Conservation (phyloP, 2,797 vertebrate species). For the Neostethus bicornis region DNA sequence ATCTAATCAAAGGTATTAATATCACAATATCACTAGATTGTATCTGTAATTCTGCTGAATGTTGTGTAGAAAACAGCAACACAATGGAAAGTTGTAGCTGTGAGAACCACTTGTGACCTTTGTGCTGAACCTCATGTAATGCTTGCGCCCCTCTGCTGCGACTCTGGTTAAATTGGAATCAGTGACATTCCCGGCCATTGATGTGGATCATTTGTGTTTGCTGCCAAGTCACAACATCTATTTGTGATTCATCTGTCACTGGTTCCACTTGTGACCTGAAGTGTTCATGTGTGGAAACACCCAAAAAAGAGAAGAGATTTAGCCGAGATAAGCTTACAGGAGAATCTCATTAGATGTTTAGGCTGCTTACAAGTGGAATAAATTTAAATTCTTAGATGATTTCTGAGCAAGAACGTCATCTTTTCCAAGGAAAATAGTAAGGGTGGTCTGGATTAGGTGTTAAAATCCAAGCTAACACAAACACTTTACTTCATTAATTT, state of each 20-base stretch:
- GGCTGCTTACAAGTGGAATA: background rate
- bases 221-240: slow-evolving; percentile 59
- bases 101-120: slow-evolving; percentile 20
- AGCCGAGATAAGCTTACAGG: background rate
- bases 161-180: slow-evolving; percentile 68
- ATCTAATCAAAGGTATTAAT: too few relatives aligned
- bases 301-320: slow-evolving; percentile 35
- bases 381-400: slow-evolving; percentile 2
- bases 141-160: slow-evolving; percentile 54
- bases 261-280: slow-evolving; percentile 41
- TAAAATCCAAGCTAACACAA: background rate
- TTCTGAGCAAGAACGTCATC: background rate
- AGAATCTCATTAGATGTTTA: slow-evolving; percentile 3
- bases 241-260: slow-evolving; percentile 64
- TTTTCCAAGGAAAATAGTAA: background rate
- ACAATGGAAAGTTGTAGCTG: slow-evolving; percentile 11
- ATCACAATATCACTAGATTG: too few relatives aligned
- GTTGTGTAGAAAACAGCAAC: background rate
- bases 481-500: too few relatives aligned
- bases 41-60: background rate
- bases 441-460: background rate
- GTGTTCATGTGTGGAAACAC: slow-evolving; percentile 44
- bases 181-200: slow-evolving; percentile 73
- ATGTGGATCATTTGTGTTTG: slow-evolving; percentile 68
- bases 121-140: slow-evolving; percentile 41